Evolutionary conservation across 2,888 invertebrate species (phyloP), one percentile per base, ranked within the genome.

Genomic region (Cacoxenus indagator): DNA sequence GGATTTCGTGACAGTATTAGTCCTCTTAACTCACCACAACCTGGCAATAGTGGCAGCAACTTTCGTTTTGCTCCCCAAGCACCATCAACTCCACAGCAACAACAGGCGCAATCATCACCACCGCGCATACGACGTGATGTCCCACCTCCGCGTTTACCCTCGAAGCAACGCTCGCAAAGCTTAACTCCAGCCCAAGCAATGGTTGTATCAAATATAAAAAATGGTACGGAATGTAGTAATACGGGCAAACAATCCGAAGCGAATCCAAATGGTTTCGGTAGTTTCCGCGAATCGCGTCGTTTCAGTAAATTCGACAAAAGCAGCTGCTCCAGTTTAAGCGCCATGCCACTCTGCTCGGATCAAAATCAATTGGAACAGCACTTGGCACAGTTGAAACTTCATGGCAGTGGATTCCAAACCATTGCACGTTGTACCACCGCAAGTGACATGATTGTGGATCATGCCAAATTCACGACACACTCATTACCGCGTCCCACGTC

Each of bases 81-180:
- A 65, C 76, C 73, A 67, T 66, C 69, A 59, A 76, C 74, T 55
- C 76, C 74, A 67, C 85, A 86, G 74, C 87, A 81, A 70, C 31
- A 75, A 8, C 70, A 72, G n/a, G 73, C 71, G 14, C 82, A 83
- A 4, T 55, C 91, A 55, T 91, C 92, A 0, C 91, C 92, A 0
- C 91, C 91, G 1, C 85, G 90, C 43, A 86, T 86, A 46, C 88
- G 89, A 67, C 88, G 90, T 46, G 90, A 90, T 69, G 78, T 81
- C 55, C 86, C 87, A 19, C 87, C 88, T 19, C 91, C 90, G 4
- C 86, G 89, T 70, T 75, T 90, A 70, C 90, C 90, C 9, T 89
- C 90, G 82, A 92, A 92, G 82, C 80, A 95, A 85, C 90, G 94
- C 70, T 94, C 94, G n/a, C 93, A 94, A 82, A 94, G 94, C 0